phyloP scores from a whole-genome alignment of 2,888 invertebrate genomes.

The Pandemis corylana region DNA sequence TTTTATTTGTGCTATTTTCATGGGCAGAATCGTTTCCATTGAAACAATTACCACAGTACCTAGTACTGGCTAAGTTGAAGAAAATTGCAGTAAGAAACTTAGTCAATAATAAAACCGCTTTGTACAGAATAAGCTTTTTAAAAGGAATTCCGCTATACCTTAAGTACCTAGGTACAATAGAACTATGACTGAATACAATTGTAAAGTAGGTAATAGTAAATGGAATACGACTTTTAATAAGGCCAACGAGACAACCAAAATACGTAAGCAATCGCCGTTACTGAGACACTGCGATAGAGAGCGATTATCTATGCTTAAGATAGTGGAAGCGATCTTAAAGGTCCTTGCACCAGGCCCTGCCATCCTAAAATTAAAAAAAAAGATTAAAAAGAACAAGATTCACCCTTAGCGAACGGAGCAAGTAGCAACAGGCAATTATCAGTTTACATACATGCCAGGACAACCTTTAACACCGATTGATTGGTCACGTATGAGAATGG shows the following conservation, averaged over 20 bases:
- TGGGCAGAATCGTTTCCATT: conserved; percentile 4
- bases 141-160: not conserved
- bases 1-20: not conserved
- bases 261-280: no score
- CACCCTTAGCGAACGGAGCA: no score
- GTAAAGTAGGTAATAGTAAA: not conserved
- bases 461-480: not conserved
- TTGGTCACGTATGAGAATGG: not conserved
- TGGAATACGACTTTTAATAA: no score
- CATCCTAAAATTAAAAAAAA: no score
- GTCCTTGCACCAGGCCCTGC: no score
- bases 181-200: not conserved
- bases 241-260: no score
- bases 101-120: not conserved
- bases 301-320: no score
- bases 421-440: not conserved
- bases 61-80: conserved; percentile 10
- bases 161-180: not conserved
- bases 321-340: no score
- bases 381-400: no score
- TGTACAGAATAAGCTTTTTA: not conserved
- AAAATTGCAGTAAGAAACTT: conserved; percentile 12
- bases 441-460: not conserved
- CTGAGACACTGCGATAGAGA: no score
- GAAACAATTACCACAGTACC: conserved; percentile 16